Percentiles rank a stretch among this genome's conserved stretches.
Conservation (phyloP, 2,113 vertebrate genomes). For the Aramus guarauna region DNA sequence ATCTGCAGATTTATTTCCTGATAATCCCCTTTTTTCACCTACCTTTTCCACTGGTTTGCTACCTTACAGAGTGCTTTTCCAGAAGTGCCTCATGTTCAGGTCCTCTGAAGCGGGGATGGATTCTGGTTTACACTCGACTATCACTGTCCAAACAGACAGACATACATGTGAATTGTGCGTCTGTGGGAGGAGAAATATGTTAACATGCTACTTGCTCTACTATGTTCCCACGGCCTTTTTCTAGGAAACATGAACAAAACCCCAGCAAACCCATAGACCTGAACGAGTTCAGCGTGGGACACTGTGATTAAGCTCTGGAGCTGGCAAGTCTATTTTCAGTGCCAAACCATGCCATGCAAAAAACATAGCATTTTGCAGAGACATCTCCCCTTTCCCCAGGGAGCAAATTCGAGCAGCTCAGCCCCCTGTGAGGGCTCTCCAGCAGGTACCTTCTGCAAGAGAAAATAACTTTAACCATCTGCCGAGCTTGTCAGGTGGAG, state of each 20-base stretch:
- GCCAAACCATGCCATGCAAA: fast-evolving
- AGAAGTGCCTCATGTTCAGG: neutral
- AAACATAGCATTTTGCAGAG: neutral
- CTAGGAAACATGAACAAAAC: neutral
- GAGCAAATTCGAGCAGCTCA: fast-evolving
- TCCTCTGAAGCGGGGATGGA: neutral
- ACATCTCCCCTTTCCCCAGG: neutral
- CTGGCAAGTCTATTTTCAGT: neutral
- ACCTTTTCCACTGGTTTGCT: neutral
- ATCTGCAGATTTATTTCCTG: neutral
- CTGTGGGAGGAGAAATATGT: neutral
- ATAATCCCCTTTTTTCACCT: neutral
- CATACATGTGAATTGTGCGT: neutral
- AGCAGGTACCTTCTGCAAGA: neutral
- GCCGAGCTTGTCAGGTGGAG: neutral
- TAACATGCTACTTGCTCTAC: neutral
- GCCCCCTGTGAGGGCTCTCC: neutral
- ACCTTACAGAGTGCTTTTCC: neutral
- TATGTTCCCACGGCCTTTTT: neutral
- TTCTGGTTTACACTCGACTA: neutral
- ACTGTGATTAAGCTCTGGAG: neutral
- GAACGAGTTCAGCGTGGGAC: neutral
- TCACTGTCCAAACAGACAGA: neutral
- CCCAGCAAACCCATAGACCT: neutral
- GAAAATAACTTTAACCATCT: neutral